phyloP scores from a whole-genome alignment of 2,797 vertebrate species.

The Dryobates pubescens region DNA sequence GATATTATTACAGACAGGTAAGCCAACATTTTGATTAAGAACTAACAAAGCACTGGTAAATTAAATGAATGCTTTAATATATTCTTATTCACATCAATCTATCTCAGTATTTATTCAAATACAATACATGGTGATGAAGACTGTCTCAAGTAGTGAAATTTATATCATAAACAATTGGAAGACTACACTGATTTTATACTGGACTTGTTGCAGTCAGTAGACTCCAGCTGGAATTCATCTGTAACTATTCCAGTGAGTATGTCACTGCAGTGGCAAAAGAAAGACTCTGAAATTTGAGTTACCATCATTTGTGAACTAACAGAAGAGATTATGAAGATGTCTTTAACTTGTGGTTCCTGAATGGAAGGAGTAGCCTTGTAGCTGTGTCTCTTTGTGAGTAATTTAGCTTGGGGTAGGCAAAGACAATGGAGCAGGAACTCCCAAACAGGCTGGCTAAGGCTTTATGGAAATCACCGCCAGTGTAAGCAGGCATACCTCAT shows the following conservation, averaged over 20 bases:
- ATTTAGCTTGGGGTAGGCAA: not conserved
- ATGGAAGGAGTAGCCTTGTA: not conserved
- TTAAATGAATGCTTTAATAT: not conserved
- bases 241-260: not conserved
- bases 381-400: not conserved
- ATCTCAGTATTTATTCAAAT: slow-evolving; percentile 43
- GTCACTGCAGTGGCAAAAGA: not conserved
- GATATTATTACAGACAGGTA: not conserved
- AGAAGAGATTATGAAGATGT: not conserved
- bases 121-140: slow-evolving; percentile 7
- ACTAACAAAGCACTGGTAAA: not conserved
- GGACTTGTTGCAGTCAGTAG: not conserved
- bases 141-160: slow-evolving; percentile 21
- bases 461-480: not conserved
- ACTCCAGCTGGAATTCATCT: not conserved
- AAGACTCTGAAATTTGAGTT: not conserved
- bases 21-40: not conserved
- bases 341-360: not conserved
- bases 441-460: not conserved
- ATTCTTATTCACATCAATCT: slow-evolving; percentile 8
- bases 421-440: not conserved
- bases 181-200: not conserved
- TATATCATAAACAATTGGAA: not conserved
- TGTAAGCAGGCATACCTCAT: not conserved
- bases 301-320: not conserved